These are phyloP conservation scores for Rhynchonycteris naso DNA, from an alignment of 2,797 vertebrate species.

Conservation along the genomic window DNA sequence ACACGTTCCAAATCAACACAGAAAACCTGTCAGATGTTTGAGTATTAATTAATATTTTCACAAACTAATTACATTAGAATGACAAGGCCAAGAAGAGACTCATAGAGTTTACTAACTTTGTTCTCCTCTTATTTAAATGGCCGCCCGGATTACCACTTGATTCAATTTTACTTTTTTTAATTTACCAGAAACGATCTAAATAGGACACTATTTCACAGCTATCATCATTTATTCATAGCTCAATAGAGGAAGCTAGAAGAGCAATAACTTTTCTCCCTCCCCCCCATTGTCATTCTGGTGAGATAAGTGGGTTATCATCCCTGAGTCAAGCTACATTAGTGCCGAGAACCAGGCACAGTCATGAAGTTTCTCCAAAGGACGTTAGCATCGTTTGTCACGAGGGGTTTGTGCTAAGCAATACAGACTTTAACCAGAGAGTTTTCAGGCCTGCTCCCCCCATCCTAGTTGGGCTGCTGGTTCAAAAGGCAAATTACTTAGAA, in stretches of 20 bases:
- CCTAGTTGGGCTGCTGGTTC: background rate
- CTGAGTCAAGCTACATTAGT: constrained; percentile 77
- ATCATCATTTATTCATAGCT: constrained; percentile 80
- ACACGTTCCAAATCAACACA: constrained; percentile 69
- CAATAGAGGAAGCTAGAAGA: constrained; percentile 69
- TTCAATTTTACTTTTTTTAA: constrained; percentile 75
- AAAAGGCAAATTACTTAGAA: background rate
- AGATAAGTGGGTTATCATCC: constrained; percentile 66
- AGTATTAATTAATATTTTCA: constrained; percentile 79
- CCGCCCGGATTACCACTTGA: constrained; percentile 63
- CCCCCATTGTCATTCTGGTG: constrained; percentile 79
- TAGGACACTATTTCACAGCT: constrained; percentile 70
- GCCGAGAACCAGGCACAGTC: constrained; percentile 48
- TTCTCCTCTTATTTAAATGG: constrained; percentile 65
- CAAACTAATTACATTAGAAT: constrained; percentile 76
- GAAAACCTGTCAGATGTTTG: constrained; percentile 66
- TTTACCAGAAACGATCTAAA: constrained; percentile 78
- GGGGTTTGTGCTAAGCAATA: constrained; percentile 48
- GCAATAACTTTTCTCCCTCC: constrained; percentile 45
- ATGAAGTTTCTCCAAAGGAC: constrained; percentile 38
- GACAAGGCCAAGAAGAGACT: constrained; percentile 68
- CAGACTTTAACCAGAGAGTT: background rate
- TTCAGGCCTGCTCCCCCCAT: background rate
- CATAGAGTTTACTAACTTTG: constrained; percentile 60
- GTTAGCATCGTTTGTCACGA: constrained; percentile 60